Evolutionary conservation across 53 echinoderm and acorn worm species (phyloP), one percentile per base, ranked within the genome.

Genomic region (Glandiceps talaboti): DNA sequence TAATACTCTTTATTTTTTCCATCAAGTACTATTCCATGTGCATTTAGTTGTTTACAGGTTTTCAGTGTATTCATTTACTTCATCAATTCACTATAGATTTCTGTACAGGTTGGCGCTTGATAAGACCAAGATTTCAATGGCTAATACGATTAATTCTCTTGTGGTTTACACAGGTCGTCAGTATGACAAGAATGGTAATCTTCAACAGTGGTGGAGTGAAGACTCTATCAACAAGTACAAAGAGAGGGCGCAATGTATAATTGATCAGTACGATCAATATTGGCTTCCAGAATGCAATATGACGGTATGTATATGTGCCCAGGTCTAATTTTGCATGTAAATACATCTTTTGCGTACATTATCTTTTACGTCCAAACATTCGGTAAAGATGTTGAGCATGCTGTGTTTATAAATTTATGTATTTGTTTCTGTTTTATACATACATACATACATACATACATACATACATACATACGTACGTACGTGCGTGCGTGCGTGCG

Each of bases 121-220:
- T n/a, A n/a, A n/a, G n/a, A n/a, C n/a, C n/a, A n/a, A n/a, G n/a
- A n/a, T n/a, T n/a, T n/a, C n/a, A n/a, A n/a, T n/a, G n/a, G n/a
- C n/a, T n/a, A n/a, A n/a, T n/a, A n/a, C n/a, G n/a, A n/a, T n/a
- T n/a, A n/a, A n/a, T n/a, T n/a, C n/a, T n/a, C n/a, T n/a, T n/a
- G n/a, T n/a, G n/a, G n/a, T n/a, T n/a, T n/a, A n/a, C n/a, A n/a
- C 20, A 45, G 64, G 93, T 28, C 84, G 96, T 45, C 90, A 86
- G 73, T 96, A 89, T 30, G 96, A 96, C 84, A 93, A 88, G 78
- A 90, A 90, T 28, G 96, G 96, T 1, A 96, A 93, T 85, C 29
- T 90, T 14, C 32, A 85, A 1, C 85, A 87, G 32, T 96, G 92
- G 96, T 96, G 96, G 96, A 89, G 85, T 32, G 80, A 93, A 26